These are phyloP conservation scores for Trissoscelio sp. DNA, from an alignment of 2,888 invertebrate genomes.

Conservation along the genomic window DNA sequence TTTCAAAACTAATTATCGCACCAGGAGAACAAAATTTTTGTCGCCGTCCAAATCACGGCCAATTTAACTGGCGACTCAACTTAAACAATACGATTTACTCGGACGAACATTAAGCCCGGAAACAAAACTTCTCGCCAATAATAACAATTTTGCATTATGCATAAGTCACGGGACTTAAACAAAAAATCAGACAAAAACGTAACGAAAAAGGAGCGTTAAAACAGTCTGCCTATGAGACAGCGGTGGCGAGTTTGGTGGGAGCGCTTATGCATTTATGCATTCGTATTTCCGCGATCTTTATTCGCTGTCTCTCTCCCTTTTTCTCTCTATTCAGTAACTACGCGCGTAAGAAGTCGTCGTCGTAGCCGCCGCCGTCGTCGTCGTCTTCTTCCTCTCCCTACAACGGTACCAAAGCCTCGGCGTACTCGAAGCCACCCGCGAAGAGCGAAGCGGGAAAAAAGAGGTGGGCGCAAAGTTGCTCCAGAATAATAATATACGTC, in stretches of 20 bases:
- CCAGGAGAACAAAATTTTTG: neutral
- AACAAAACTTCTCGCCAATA: slow-evolving; percentile 53
- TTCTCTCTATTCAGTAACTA: slow-evolving; percentile 51
- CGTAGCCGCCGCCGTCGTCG: slow-evolving; percentile 50
- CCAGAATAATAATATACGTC: slow-evolving; percentile 82
- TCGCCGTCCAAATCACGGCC: slow-evolving; percentile 23
- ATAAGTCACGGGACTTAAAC: slow-evolving; percentile 61
- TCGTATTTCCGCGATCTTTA: slow-evolving; percentile 81
- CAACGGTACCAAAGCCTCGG: slow-evolving; percentile 72
- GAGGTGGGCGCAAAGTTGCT: slow-evolving; percentile 80
- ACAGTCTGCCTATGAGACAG: slow-evolving; percentile 63
- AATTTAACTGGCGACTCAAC: slow-evolving; percentile 30
- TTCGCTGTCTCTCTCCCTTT: slow-evolving; percentile 64
- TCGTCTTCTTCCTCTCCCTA: slow-evolving; percentile 72
- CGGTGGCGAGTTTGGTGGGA: slow-evolving; percentile 72
- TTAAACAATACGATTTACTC: slow-evolving; percentile 28
- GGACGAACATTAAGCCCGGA: slow-evolving; percentile 26
- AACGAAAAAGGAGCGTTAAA: slow-evolving; percentile 55
- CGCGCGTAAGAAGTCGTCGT: slow-evolving; percentile 73
- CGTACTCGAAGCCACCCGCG: slow-evolving; percentile 65
- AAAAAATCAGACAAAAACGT: slow-evolving; percentile 10
- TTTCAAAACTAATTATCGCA: slow-evolving; percentile 55
- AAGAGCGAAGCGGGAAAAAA: slow-evolving; percentile 70
- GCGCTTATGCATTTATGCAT: slow-evolving; percentile 83
- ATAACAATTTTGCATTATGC: slow-evolving; percentile 57